Base-by-base conservation (phyloP, 2,888 invertebrate species). In the Acleris emargana region DNA sequence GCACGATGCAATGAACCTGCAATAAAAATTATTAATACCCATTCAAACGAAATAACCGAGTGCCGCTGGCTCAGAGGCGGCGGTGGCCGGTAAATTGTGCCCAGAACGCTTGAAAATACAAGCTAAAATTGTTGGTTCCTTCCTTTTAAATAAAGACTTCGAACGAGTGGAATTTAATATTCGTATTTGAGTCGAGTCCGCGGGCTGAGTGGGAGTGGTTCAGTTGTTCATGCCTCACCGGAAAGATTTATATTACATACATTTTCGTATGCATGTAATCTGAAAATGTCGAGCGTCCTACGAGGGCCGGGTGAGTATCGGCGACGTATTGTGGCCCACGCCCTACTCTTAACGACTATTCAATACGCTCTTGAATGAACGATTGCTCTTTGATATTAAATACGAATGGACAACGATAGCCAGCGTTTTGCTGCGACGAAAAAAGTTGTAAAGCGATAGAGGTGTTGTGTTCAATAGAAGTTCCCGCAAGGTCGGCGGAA, bases 191-290 rank as follows among this genome's bases (percentile, higher is more conserved):
- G 86, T 72, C 73, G 71, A 72, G 79, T 82, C 85, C 82, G 81
- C 84, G 81, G 86, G 82, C 80, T 79, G 83, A 89, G 91, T 92
- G 90, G 92, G 92, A 87, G 92, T 88, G 92, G 89, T 82, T 79
- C 76, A 76, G 85, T 87, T 87, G 90, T 91, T 89, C 89, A 86
- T 84, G 85, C 85, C 80, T 86, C 91, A 89, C 91, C 91, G 91
- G 92, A 92, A 92, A 92, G 92, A 92, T 91, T 92, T 91, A 92
- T 91, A 91, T 90, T 91, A 92, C 92, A 88, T 89, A 88, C 90
- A 88, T 86, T 89, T 91, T 89, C 86, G 87, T 88, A 86, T 88
- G 86, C 87, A 81, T 87, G 86, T 89, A 90, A 92, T 92, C 92
- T 90, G 89, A 87, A 90, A 89, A 88, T 88, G 89, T 92, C 90